Conservation (phyloP, 2,888 invertebrate genomes). For the Opisthograptis luteolata region DNA sequence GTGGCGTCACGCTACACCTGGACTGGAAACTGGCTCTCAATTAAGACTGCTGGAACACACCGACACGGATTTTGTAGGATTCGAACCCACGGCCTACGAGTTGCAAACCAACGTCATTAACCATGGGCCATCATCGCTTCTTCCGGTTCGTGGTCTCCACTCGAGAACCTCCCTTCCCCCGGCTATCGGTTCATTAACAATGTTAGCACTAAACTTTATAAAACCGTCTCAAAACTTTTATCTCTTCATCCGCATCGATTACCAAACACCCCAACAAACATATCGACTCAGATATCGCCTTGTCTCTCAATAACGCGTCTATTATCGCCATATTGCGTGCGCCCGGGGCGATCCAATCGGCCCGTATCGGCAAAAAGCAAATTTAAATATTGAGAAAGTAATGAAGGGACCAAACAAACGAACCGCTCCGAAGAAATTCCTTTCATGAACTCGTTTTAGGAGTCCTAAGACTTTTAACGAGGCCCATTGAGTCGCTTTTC, state of each 20-base stretch:
- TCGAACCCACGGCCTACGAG: no score
- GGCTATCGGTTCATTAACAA: neutral
- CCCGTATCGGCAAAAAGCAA: slow-evolving; percentile 47
- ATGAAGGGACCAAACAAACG: slow-evolving; percentile 71
- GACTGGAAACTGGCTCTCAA: no score
- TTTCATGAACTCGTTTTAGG: slow-evolving; percentile 62
- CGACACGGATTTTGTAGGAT: no score
- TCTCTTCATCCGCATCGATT: neutral
- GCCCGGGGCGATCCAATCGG: slow-evolving; percentile 14
- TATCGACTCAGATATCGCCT: slow-evolving; percentile 54
- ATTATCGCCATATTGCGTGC: slow-evolving; percentile 64
- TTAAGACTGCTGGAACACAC: no score
- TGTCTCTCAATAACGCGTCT: slow-evolving; percentile 57
- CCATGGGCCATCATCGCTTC: no score
- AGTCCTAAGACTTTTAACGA: slow-evolving; percentile 73
- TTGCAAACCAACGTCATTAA: no score
- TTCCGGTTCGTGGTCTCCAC: no score
- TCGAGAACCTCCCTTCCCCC: no score
- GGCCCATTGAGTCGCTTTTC: slow-evolving; percentile 68
- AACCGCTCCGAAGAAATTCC: slow-evolving; percentile 51
- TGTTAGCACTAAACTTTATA: neutral
- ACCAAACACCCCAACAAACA: slow-evolving; percentile 41
- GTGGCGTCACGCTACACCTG: no score
- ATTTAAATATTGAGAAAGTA: slow-evolving; percentile 67
- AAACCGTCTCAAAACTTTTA: neutral